These are phyloP conservation scores for Phylloscopus trochiloides DNA, from an alignment of 2,113 vertebrate species.

Conservation along the genomic window DNA sequence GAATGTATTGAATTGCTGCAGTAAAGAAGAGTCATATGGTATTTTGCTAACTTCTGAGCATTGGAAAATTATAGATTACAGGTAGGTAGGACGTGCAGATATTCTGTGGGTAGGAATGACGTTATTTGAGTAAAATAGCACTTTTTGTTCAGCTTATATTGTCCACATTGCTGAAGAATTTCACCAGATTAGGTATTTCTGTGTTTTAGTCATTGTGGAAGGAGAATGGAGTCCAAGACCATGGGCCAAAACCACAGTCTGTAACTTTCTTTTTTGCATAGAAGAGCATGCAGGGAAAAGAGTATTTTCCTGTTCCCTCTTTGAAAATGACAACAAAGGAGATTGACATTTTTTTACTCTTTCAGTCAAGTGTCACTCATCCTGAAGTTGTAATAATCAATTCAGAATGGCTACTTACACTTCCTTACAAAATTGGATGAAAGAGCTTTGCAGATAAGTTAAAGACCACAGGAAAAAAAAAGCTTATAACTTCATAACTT, in stretches of 20 bases:
- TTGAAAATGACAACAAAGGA: conserved; percentile 31
- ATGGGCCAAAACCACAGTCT: not conserved
- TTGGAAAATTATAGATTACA: not conserved
- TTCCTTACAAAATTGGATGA: conserved; percentile 16
- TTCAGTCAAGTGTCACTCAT: conserved; percentile 38
- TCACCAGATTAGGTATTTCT: not conserved
- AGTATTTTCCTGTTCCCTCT: not conserved
- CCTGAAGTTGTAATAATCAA: conserved; percentile 30
- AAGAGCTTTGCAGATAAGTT: conserved; percentile 41
- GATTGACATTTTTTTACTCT: not conserved
- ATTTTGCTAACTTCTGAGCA: not conserved
- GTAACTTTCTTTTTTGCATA: not conserved
- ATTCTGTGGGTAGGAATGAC: not conserved
- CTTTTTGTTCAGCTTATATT: not conserved
- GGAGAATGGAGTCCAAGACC: not conserved
- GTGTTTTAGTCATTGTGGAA: not conserved
- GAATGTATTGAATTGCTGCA: not conserved
- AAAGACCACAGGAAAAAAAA: not conserved
- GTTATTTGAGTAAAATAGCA: not conserved
- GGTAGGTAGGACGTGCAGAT: not conserved
- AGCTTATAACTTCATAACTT: not conserved
- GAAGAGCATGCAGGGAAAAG: not conserved
- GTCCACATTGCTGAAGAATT: not conserved
- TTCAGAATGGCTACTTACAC: conserved; percentile 27
- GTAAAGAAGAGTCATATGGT: not conserved